These are phyloP conservation scores for Enteromius radiatus DNA, from an alignment of 2,797 vertebrate species.

Conservation along the genomic window DNA sequence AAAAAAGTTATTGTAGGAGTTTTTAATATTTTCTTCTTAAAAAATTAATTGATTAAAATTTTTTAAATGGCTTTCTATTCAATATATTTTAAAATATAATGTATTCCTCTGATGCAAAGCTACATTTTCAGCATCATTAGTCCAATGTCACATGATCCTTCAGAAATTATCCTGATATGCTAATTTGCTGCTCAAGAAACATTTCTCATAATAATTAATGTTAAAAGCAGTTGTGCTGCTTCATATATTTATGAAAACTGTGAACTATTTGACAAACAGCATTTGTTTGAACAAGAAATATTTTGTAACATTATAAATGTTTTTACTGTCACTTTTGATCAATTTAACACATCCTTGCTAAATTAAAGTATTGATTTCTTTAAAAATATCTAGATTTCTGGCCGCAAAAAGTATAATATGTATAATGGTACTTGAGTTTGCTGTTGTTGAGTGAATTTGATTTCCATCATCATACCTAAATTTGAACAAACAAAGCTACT, in stretches of 20 bases:
- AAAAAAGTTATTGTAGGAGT: not conserved
- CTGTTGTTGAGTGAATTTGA: not conserved
- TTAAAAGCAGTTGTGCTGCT: not conserved
- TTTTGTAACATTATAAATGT: not conserved
- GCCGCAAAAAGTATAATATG: not conserved
- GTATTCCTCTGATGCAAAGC: not conserved
- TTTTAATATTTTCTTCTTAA: not conserved
- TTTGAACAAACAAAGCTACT: not conserved
- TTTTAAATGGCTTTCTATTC: not conserved
- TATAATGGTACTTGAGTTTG: not conserved
- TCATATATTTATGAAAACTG: not conserved
- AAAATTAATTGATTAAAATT: not conserved
- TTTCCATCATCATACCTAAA: not conserved
- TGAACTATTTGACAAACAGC: not conserved
- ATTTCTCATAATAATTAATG: not conserved
- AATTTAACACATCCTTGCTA: not conserved
- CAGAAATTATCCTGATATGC: not conserved
- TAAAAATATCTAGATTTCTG: too few species aligned
- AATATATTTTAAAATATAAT: not conserved
- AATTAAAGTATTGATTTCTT: too few species aligned
- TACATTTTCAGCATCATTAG: not conserved
- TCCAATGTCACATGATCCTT: not conserved
- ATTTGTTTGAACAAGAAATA: not conserved
- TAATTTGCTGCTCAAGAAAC: not conserved
- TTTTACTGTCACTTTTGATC: not conserved